Percentiles rank a stretch among this genome's conserved stretches.
These are phyloP conservation scores for Caenorhabditis becei DNA, from an alignment of 2,888 invertebrate genomes.

Conservation along the genomic window DNA sequence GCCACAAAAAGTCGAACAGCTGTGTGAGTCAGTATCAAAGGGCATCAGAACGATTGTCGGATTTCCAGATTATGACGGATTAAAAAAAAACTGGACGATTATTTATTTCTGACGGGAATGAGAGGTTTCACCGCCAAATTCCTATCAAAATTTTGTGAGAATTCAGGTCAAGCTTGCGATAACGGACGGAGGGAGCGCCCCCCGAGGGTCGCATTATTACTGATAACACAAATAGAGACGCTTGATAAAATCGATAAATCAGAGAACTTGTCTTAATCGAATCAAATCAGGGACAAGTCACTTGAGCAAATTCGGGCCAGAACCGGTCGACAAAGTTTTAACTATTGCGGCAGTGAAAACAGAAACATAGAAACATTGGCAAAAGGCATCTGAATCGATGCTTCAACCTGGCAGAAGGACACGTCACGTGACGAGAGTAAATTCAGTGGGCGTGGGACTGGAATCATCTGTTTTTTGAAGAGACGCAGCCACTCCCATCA, in stretches of 20 bases:
- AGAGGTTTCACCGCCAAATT: constrained; percentile 8
- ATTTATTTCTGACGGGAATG: constrained; percentile 8
- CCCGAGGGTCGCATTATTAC: constrained; percentile 1
- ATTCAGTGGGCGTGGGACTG: neutral
- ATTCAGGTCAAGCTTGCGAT: constrained; percentile 52
- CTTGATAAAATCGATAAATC: constrained; percentile 7
- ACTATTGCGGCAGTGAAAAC: constrained; percentile 7
- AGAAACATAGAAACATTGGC: neutral
- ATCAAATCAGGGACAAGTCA: constrained; percentile 11
- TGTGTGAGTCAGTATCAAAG: constrained; percentile 26
- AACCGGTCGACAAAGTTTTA: constrained; percentile 24
- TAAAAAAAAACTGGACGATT: constrained; percentile 9
- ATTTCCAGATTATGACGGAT: constrained; percentile 23
- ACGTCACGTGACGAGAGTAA: constrained; percentile 23
- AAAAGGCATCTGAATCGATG: neutral
- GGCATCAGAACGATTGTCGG: neutral
- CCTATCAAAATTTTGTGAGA: constrained; percentile 19
- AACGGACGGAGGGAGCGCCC: constrained; percentile 23
- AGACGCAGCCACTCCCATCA: constrained; percentile 18
- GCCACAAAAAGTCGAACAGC: constrained; percentile 53
- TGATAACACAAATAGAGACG: constrained; percentile 24
- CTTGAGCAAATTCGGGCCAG: neutral
- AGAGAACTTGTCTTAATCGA: neutral
- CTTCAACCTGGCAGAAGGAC: neutral
- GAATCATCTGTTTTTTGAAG: constrained; percentile 21